phyloP scores from a whole-genome alignment of 2,113 vertebrate genomes.

The Trichomycterus rosablanca region DNA sequence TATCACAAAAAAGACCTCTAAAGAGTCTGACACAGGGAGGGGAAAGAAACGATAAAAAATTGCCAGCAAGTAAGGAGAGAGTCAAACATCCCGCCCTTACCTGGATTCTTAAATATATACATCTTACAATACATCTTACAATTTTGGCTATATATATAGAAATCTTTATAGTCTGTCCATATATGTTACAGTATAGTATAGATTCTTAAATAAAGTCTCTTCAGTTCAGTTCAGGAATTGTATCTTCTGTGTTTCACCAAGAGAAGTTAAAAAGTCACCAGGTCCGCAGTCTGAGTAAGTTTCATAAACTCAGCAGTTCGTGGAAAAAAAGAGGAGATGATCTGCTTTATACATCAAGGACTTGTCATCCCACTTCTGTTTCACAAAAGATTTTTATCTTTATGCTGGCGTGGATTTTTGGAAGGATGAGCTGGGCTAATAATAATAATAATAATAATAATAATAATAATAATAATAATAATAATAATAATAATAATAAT shows the following conservation, averaged over 20 bases:
- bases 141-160: slow-evolving; percentile 94
- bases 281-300: too few relatives aligned
- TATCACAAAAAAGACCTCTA: slow-evolving; percentile 59
- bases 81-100: slow-evolving; percentile 75
- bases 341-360: slow-evolving; percentile 21
- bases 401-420: too few relatives aligned
- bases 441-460: too few relatives aligned
- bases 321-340: too few relatives aligned
- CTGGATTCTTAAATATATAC: slow-evolving; percentile 98
- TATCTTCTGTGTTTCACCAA: slow-evolving; percentile 5
- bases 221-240: slow-evolving; percentile 54
- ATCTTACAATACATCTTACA: slow-evolving; percentile 87
- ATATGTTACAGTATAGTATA: slow-evolving; percentile 80
- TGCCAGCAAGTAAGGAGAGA: slow-evolving; percentile 78
- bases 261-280: too few relatives aligned
- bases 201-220: slow-evolving; percentile 82
- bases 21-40: slow-evolving; percentile 58
- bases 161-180: slow-evolving; percentile 77
- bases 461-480: too few relatives aligned
- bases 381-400: slow-evolving; percentile 44
- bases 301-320: too few relatives aligned
- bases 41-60: slow-evolving; percentile 54
- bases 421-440: too few relatives aligned
- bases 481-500: too few relatives aligned
- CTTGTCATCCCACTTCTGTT: slow-evolving; percentile 10